A percentile compares a stretch with the other conserved stretches of the same genome.
Evolutionary conservation across 1,140 invertebrate genomes (phyloP).

Genomic region (Ceratina australensis): DNA sequence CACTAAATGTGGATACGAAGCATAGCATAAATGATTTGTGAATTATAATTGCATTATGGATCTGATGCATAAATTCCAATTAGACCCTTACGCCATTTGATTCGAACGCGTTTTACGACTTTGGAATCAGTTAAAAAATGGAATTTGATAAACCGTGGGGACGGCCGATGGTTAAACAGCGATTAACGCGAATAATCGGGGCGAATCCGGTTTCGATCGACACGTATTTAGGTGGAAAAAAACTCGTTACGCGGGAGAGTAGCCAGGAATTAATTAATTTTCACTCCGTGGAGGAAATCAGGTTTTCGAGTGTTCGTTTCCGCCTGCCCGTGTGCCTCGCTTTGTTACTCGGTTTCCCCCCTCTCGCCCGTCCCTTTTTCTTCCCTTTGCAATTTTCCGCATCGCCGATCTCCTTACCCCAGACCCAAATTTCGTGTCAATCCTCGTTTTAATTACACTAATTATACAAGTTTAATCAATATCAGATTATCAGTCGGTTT

Average conservation of each 20-base stretch:
- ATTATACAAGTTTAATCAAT: too few relatives aligned
- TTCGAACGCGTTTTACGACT: background rate
- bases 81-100: background rate
- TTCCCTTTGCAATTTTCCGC: constrained; percentile 10
- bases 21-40: too few relatives aligned
- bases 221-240: background rate
- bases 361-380: too few relatives aligned
- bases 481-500: too few relatives aligned
- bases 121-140: background rate
- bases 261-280: constrained; percentile 31
- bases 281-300: constrained; percentile 8
- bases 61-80: too few relatives aligned
- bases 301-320: constrained; percentile 18
- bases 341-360: background rate
- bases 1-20: too few relatives aligned
- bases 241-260: background rate
- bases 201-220: background rate
- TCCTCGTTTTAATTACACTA: too few relatives aligned
- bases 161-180: background rate
- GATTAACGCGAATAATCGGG: background rate
- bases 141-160: too few relatives aligned
- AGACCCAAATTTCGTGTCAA: background rate
- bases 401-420: background rate
- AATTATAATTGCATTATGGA: too few relatives aligned
- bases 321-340: background rate